phyloP scores from a whole-genome alignment of 2,888 invertebrate species.

The Phanerotoma sp. region DNA sequence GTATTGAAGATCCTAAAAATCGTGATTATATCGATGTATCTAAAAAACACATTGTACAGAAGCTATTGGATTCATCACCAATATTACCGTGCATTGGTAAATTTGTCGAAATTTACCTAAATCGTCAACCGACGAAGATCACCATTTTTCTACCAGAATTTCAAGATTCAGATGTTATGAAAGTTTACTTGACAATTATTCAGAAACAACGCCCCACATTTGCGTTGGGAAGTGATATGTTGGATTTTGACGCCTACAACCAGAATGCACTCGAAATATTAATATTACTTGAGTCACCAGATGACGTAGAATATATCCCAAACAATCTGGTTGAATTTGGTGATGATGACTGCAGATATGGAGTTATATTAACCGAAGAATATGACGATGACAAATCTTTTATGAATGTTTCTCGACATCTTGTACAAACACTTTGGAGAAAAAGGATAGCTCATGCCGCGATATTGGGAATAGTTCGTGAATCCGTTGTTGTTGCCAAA shows the following conservation, averaged over 20 bases:
- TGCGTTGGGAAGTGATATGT: constrained; percentile 13
- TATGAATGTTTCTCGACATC: constrained; percentile 28
- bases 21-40: constrained; percentile 10
- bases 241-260: background rate
- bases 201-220: constrained; percentile 25
- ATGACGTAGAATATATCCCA: constrained; percentile 21
- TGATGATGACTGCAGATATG: constrained; percentile 34
- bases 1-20: constrained; percentile 5
- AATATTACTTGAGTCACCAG: constrained; percentile 27
- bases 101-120: constrained; percentile 30
- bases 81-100: constrained; percentile 30
- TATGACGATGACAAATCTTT: constrained; percentile 33
- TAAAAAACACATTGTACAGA: too few species aligned
- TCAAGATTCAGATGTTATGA: background rate
- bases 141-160: constrained; percentile 27
- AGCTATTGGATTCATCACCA: too few species aligned
- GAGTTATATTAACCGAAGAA: constrained; percentile 28
- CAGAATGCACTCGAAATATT: constrained; percentile 27
- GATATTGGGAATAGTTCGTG: constrained; percentile 32
- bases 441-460: constrained; percentile 31
- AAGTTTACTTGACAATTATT: constrained; percentile 24
- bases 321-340: constrained; percentile 32
- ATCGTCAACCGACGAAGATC: constrained; percentile 11
- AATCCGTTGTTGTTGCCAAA: constrained; percentile 31
- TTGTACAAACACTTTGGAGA: constrained; percentile 34